Conservation (phyloP, 2,113 vertebrate genomes). For the Archilochus colubris region DNA sequence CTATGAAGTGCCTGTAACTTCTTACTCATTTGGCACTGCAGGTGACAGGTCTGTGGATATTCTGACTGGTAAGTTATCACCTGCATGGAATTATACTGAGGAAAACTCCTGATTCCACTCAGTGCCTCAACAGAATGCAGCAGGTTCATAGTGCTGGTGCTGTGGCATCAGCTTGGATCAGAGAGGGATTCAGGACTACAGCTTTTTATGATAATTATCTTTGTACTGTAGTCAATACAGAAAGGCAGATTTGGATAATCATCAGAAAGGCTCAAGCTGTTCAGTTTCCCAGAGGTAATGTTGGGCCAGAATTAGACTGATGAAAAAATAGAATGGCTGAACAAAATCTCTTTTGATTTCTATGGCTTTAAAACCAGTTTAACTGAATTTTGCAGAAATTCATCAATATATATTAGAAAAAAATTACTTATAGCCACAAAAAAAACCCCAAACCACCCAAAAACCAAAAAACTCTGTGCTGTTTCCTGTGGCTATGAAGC, state of each 20-base stretch:
- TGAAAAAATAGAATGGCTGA: not conserved
- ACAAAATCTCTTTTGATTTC: not conserved
- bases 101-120: not conserved
- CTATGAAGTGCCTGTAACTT: not conserved
- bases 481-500: not conserved
- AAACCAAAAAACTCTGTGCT: not conserved
- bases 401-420: not conserved
- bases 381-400: not conserved
- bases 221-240: not conserved
- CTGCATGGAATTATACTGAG: not conserved
- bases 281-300: not conserved
- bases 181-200: not conserved
- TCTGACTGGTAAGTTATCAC: not conserved
- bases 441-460: too few relatives aligned
- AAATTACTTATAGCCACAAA: not conserved
- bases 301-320: not conserved
- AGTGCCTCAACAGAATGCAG: fast-evolving
- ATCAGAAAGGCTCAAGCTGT: not conserved
- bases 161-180: not conserved
- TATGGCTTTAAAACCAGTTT: not conserved
- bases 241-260: not conserved
- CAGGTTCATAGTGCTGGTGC: not conserved
- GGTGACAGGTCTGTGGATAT: not conserved
- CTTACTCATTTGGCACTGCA: not conserved
- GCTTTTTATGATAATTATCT: not conserved